Percentiles rank a stretch among this genome's conserved stretches.
Conservation (phyloP, 30 jellyfish, hydroid and myxozoan species). For the Aurelia coerulea region DNA sequence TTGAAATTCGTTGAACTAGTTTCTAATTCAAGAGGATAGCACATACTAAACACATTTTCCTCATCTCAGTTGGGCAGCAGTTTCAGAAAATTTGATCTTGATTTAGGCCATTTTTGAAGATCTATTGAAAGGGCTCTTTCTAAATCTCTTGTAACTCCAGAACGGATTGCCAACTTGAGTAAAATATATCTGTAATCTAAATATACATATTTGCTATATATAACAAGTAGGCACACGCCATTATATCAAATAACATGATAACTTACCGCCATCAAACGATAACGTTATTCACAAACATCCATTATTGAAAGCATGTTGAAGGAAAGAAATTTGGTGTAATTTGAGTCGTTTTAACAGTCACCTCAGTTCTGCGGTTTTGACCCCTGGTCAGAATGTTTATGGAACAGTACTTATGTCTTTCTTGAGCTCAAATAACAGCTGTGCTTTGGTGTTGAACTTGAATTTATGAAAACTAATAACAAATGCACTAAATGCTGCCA, state of each 20-base stretch:
- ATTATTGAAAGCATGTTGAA: conserved; percentile 1
- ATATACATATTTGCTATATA: conserved; percentile 7
- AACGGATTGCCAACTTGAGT: conserved; percentile 26
- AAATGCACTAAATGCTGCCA: too few species aligned
- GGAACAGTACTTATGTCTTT: background rate
- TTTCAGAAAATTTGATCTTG: conserved; percentile 25
- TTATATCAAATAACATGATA: conserved; percentile 20
- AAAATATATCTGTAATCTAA: conserved; percentile 13
- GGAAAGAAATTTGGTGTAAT: background rate
- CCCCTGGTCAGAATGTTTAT: conserved; percentile 1
- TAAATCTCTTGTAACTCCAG: conserved; percentile 22
- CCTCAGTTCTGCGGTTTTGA: background rate
- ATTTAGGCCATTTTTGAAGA: conserved; percentile 21
- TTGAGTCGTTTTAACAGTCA: background rate
- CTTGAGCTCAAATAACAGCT: background rate
- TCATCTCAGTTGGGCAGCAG: conserved; percentile 21
- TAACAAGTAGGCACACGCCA: conserved; percentile 17
- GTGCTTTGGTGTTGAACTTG: background rate
- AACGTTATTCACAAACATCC: background rate
- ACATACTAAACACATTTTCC: conserved; percentile 15
- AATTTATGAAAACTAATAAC: background rate
- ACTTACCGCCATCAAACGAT: conserved; percentile 2
- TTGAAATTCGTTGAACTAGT: conserved; percentile 37
- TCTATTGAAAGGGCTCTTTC: conserved; percentile 7
- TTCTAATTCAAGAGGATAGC: conserved; percentile 31